A percentile compares a stretch with the other conserved stretches of the same genome.
These are phyloP conservation scores for Zootoca vivipara DNA, from an alignment of 2,113 vertebrate genomes.

Conservation along the genomic window DNA sequence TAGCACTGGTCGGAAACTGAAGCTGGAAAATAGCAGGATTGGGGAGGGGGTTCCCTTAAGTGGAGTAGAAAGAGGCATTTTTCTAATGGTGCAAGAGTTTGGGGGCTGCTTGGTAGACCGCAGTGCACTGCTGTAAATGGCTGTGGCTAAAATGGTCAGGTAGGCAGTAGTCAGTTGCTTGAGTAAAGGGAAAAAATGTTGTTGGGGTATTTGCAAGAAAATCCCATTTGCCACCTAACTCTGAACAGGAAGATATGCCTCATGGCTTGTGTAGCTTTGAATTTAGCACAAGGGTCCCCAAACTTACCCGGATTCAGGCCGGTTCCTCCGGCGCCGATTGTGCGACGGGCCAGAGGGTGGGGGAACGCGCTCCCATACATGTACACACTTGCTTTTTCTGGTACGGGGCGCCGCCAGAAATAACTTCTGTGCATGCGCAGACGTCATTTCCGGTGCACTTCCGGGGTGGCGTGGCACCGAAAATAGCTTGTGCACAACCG, in stretches of 20 bases:
- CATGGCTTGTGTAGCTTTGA: no score
- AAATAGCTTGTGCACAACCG: no score
- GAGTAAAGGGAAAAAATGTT: background rate
- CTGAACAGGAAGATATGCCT: background rate
- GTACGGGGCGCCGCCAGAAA: no score
- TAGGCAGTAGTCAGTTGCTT: background rate
- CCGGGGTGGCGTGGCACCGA: no score
- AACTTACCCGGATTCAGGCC: no score
- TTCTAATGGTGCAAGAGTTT: background rate
- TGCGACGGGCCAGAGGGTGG: no score
- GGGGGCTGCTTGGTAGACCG: background rate
- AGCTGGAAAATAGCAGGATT: background rate
- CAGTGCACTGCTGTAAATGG: background rate
- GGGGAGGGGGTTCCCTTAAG: background rate
- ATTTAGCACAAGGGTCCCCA: no score
- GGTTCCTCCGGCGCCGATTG: no score
- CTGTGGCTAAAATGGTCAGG: background rate
- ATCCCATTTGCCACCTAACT: background rate
- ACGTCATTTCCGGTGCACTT: no score
- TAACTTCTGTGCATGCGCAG: no score
- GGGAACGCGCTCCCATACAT: no score
- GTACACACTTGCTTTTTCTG: no score
- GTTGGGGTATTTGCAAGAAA: background rate
- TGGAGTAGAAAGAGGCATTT: background rate
- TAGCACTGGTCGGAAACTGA: conserved; percentile 30